Percentiles rank a stretch among this genome's conserved stretches.
These are phyloP conservation scores for Sterna hirundo DNA, from an alignment of 2,113 vertebrate species.

Conservation along the genomic window DNA sequence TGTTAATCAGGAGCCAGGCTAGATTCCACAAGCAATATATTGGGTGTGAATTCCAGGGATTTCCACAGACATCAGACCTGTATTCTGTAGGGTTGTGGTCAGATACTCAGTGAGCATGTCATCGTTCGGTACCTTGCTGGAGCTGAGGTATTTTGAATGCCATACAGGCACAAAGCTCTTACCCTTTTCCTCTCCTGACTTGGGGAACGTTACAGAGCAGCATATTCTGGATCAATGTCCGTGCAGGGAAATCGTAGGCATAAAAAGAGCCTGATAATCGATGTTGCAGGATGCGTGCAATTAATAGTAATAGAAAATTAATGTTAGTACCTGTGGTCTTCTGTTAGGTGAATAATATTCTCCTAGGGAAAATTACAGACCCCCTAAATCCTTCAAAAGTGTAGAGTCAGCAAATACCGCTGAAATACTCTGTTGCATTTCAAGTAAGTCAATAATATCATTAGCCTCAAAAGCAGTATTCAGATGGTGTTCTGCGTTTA, in stretches of 20 bases:
- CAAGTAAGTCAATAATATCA: slow-evolving; percentile 35
- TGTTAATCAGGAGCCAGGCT: neutral
- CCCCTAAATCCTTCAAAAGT: slow-evolving; percentile 38
- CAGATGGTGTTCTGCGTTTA: neutral
- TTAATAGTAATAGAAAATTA: slow-evolving; percentile 55
- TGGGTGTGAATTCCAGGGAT: neutral
- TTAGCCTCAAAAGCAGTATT: slow-evolving; percentile 30
- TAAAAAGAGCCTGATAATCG: slow-evolving; percentile 5
- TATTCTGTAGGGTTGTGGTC: neutral
- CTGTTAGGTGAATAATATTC: slow-evolving; percentile 32
- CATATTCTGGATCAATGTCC: neutral
- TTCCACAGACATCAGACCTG: neutral
- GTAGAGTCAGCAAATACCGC: slow-evolving; percentile 33
- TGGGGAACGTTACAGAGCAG: neutral
- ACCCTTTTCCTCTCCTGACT: neutral
- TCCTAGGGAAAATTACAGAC: slow-evolving; percentile 50
- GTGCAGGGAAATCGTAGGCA: neutral
- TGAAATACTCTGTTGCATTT: slow-evolving; percentile 47
- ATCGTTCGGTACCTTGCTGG: neutral
- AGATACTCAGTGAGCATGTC: neutral
- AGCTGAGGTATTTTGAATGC: slow-evolving; percentile 14
- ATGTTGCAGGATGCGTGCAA: slow-evolving; percentile 13
- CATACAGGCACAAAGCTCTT: neutral
- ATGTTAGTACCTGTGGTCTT: slow-evolving; percentile 42
- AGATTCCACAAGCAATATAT: neutral